phyloP scores from a whole-genome alignment of 2,113 vertebrate species.

The Nerophis ophidion region DNA sequence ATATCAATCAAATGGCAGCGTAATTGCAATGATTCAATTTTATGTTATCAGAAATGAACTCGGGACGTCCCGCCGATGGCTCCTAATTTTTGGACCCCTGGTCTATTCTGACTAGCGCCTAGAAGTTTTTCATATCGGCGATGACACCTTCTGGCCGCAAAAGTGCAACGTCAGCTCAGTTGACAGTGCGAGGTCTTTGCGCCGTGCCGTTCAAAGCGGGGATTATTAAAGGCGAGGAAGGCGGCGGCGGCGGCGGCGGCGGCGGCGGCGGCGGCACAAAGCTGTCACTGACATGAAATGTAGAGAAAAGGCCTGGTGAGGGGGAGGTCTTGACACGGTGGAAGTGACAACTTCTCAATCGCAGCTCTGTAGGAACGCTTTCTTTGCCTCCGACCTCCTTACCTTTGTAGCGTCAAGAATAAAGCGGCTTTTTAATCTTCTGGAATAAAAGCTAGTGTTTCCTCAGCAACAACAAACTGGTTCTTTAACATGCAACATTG shows the following conservation, averaged over 20 bases:
- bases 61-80: not conserved
- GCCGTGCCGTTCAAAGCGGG: slow-evolving; percentile 62
- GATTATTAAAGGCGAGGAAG: slow-evolving; percentile 69
- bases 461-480: not conserved
- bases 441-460: not conserved
- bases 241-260: slow-evolving; percentile 43
- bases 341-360: slow-evolving; percentile 57
- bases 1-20: no score
- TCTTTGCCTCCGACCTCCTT: slow-evolving; percentile 24
- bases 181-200: slow-evolving; percentile 46
- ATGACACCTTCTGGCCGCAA: no score
- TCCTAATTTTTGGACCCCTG: not conserved
- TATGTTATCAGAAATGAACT: no score
- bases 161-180: slow-evolving; percentile 26
- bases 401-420: slow-evolving; percentile 54
- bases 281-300: slow-evolving; percentile 67
- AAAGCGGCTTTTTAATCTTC: slow-evolving; percentile 59
- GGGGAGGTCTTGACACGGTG: slow-evolving; percentile 44
- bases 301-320: slow-evolving; percentile 45
- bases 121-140: no score
- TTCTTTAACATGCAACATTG: not conserved
- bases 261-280: slow-evolving; percentile 33
- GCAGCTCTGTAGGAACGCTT: slow-evolving; percentile 47
- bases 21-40: no score
- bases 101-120: not conserved